Evolutionary conservation across 2,888 invertebrate genomes (phyloP), one percentile per base, ranked within the genome.

Genomic region (Andricus quercusramuli): DNA sequence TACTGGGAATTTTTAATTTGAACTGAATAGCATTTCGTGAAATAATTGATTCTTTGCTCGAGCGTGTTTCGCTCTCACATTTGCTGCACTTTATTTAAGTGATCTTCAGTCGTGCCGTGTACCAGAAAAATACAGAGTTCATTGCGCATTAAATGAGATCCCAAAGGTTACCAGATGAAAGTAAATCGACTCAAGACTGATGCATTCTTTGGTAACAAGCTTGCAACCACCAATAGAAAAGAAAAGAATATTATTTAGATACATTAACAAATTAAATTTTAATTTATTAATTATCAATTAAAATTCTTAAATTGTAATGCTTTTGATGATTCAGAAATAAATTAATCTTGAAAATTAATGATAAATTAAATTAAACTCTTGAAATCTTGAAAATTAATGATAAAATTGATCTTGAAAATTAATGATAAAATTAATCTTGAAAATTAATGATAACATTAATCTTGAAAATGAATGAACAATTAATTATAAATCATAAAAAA

Each of bases 121-220:
- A 29, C 13, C 20, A 29, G 25, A 74, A 74, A 74, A 74, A 74
- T 51, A 20, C 70, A 32, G 11, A 56, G 56, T 74, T 74, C 74
- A 74, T 88, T 88, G 87, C 87, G 85, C 85, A 86, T 44, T 44
- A 44, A 65, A 78, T 78, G 83, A 79, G 82, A 85, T 85, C 83
- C 83, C 86, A 89, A 91, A 90, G 90, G 89, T 90, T 89, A 88
- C 82, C 80, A 83, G 88, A 89, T 90, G 90, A 91, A 91, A 91
- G 91, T 91, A 82, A 86, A 85, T 82, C 83, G 89, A 88, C 83
- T 86, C 76, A 62, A 56, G 22, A 25, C 20, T 29, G 70, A 51
- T 47, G 47, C 20, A 47, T 22, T 51, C 47, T 47, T 29, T 13
- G 70, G 29, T 6, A 70, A 70, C 51, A 47, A 20, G 13, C 4